A percentile compares a stretch with the other conserved stretches of the same genome.
Conservation (phyloP, 2,113 vertebrate genomes). For the Strix uralensis region DNA sequence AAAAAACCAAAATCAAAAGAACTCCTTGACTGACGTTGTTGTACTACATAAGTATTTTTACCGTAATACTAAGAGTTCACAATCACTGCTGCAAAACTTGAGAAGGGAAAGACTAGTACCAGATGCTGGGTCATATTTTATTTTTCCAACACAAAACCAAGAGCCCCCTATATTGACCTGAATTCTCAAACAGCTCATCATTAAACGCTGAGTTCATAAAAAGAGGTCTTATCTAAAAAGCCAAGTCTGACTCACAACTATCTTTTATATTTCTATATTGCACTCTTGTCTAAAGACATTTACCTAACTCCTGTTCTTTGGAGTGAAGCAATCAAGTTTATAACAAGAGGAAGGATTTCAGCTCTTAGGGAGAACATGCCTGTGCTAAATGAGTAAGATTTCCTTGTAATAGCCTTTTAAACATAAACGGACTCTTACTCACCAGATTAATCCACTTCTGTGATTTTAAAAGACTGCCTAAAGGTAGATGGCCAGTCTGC, state of each 20-base stretch:
- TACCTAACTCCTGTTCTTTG: background rate
- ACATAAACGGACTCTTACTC: background rate
- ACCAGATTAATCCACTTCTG: slow-evolving; percentile 19
- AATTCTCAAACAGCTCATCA: background rate
- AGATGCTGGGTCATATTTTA: background rate
- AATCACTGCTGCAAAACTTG: background rate
- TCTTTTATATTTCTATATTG: background rate
- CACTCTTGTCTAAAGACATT: background rate
- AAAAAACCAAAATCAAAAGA: background rate
- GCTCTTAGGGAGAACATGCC: background rate
- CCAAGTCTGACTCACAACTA: background rate
- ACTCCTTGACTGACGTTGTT: background rate
- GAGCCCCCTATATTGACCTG: background rate
- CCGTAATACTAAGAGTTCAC: background rate
- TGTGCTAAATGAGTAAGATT: background rate
- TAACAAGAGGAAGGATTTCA: background rate
- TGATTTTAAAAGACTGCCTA: slow-evolving; percentile 14
- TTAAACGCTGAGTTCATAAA: background rate
- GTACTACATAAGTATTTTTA: background rate
- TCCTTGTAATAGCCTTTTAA: background rate
- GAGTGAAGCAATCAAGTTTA: background rate
- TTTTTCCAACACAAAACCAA: background rate
- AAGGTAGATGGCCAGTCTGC: background rate
- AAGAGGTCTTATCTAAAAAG: background rate
- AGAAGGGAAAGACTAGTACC: background rate